phyloP scores from a whole-genome alignment of 2,888 invertebrate species.

The Acholoe squamosa region DNA sequence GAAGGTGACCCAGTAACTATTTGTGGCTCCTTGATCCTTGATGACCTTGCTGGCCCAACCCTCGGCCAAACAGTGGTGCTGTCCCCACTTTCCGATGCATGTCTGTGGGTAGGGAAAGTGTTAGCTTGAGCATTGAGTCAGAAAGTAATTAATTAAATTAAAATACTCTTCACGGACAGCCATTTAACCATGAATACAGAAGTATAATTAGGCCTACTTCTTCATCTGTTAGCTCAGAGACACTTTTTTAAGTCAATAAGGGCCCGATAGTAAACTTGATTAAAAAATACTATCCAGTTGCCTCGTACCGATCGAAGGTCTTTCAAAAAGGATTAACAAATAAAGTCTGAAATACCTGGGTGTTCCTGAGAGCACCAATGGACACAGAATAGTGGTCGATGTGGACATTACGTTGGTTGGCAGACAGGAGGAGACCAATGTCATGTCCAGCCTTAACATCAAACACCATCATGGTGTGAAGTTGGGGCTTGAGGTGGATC shows the following conservation, averaged over 20 bases:
- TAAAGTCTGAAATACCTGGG: neutral
- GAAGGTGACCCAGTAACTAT: neutral
- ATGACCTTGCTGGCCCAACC: neutral
- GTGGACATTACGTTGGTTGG: neutral
- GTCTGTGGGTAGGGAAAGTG: neutral
- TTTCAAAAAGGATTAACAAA: too few species aligned
- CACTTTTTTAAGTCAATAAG: too few species aligned
- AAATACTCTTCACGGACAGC: too few species aligned
- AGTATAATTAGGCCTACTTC: too few species aligned
- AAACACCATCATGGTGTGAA: constrained; percentile 32
- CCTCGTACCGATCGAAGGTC: too few species aligned
- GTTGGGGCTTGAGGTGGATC: neutral
- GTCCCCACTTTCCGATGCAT: neutral
- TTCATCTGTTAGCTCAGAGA: too few species aligned
- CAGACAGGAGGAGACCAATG: neutral
- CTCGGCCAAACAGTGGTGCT: neutral
- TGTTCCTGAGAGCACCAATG: neutral
- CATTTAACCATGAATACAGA: too few species aligned
- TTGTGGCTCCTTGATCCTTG: neutral
- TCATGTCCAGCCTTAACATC: constrained; percentile 1
- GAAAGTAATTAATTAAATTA: too few species aligned
- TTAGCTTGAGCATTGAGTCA: too few species aligned
- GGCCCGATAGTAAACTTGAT: too few species aligned
- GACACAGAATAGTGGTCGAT: neutral
- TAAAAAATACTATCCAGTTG: too few species aligned